Conservation (phyloP, 2,797 vertebrate species). For the Danio kyathit region DNA sequence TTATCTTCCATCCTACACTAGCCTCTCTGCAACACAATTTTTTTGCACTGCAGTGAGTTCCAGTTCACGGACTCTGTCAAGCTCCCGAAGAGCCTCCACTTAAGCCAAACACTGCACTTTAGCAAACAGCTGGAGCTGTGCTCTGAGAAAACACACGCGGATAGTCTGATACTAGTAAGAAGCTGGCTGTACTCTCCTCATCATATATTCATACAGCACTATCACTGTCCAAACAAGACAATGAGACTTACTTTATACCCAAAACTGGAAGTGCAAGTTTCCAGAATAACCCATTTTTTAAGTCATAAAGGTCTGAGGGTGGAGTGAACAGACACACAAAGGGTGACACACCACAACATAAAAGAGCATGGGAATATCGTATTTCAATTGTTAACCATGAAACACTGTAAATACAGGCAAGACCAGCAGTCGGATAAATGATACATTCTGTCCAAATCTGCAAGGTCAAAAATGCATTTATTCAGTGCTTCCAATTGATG, state of each 20-base stretch:
- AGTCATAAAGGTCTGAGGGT: slow-evolving; percentile 20
- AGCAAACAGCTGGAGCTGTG: slow-evolving; percentile 18
- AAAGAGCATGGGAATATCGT: background rate
- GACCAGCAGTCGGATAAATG: background rate
- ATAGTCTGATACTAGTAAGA: slow-evolving; percentile 16
- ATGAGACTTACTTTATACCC: slow-evolving; percentile 7
- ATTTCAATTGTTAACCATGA: slow-evolving; percentile 4
- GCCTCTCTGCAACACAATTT: background rate
- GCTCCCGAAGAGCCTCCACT: slow-evolving; percentile 2
- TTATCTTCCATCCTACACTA: background rate
- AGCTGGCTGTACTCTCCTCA: slow-evolving; percentile 4
- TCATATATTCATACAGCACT: slow-evolving; percentile 31
- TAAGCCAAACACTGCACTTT: slow-evolving; percentile 25
- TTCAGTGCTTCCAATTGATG: background rate
- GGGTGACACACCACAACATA: background rate
- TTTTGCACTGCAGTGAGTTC: slow-evolving; percentile 11
- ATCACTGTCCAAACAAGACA: slow-evolving; percentile 35
- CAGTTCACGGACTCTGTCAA: slow-evolving; percentile 1
- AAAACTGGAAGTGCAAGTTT: slow-evolving; percentile 28
- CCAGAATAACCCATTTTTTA: slow-evolving; percentile 43
- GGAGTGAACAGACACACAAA: slow-evolving; percentile 13
- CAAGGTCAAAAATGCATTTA: background rate
- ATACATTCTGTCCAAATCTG: background rate
- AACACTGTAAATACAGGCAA: slow-evolving; percentile 4
- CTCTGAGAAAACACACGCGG: slow-evolving; percentile 22